Conservation (phyloP, 1,140 invertebrate genomes). For the Planococcus citri region DNA sequence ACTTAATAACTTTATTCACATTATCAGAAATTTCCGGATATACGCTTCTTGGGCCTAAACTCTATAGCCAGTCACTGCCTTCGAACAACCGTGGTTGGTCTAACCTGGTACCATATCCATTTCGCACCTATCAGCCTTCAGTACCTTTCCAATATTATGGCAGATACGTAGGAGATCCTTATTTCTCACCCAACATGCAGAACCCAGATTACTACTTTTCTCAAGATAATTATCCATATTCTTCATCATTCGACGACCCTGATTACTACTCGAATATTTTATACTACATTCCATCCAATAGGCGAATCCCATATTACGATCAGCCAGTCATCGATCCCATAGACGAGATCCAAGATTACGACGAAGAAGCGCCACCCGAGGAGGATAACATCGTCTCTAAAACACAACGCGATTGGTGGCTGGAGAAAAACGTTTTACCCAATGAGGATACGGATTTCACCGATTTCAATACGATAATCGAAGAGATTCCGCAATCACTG, state of each 20-base stretch:
- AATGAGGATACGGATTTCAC: not conserved
- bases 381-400: not conserved
- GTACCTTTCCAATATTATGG: not conserved
- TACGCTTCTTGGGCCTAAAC: not conserved
- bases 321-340: not conserved
- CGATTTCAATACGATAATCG: not conserved
- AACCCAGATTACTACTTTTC: not conserved
- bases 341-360: not conserved
- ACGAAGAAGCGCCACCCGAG: not conserved
- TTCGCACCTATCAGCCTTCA: not conserved
- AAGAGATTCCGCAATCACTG: not conserved
- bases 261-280: constrained; percentile 8
- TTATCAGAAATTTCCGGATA: not conserved
- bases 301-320: not conserved
- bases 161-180: not conserved
- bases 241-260: not conserved
- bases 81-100: not conserved
- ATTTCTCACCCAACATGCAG: not conserved
- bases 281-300: constrained; percentile 6
- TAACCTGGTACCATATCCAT: not conserved
- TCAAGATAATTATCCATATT: not conserved
- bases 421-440: not conserved
- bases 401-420: constrained; percentile 1
- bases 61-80: not conserved
- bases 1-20: not conserved